Evolutionary conservation across 2,888 invertebrate genomes (phyloP), one percentile per base, ranked within the genome.

Genomic region (Noctuana brunneofusca): DNA sequence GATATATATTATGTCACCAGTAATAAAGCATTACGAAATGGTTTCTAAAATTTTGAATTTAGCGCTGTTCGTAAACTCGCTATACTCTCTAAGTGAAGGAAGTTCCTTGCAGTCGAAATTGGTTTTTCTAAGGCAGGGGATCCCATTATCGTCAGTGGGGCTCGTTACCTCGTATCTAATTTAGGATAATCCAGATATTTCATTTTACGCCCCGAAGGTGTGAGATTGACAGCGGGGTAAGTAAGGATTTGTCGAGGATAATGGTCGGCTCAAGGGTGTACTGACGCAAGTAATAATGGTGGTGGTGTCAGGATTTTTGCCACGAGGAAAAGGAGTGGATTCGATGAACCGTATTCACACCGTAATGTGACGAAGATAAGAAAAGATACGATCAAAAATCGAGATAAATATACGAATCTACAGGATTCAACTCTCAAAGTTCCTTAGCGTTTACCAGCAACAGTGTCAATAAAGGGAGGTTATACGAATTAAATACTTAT

Each of bases 151-250:
- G 52, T 35, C 57, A 53, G 56, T 57, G n/a, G 32, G 72, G 69
- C 79, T 83, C 78, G 81, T 83, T 81, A 84, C 76, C 67, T 78
- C 78, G 76, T 81, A 84, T 83, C 82, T 86, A 86, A 86, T 86
- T 84, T 84, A 77, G 83, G 82, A 84, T 84, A 71, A 85, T 84
- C 84, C 84, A 75, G 83, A 83, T 79, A 81, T 75, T 74, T 78
- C 76, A 70, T 78, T 75, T 63, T 63, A 56, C 62, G 62, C 55
- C 72, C 74, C 73, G 68, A 64, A 84, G 80, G 83, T 83, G 80
- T 78, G 81, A 81, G 77, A 80, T 79, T 82, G 82, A 82, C 81
- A 78, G 78, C 66, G 71, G 67, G 66, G 75, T 78, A 76, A 76
- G 75, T 75, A 75, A 75, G 77, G 81, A 79, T 83, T 79, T 78